These are phyloP conservation scores for Tinea semifulvella DNA, from an alignment of 2,888 invertebrate genomes.

Conservation along the genomic window DNA sequence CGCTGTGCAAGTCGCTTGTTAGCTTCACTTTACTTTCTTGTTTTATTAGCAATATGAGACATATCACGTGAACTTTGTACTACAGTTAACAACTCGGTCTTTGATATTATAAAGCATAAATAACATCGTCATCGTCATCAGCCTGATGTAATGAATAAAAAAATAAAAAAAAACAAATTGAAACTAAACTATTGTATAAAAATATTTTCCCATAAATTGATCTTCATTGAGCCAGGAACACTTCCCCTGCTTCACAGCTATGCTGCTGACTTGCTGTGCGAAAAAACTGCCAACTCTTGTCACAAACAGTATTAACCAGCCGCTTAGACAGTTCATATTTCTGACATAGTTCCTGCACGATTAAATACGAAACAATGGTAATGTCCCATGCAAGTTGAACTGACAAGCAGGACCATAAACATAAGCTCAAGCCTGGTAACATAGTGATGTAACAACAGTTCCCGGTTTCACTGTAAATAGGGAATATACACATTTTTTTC, in stretches of 20 bases:
- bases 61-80: neutral
- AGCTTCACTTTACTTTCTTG: constrained; percentile 9
- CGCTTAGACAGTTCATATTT: too few relatives aligned
- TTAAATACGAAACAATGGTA: neutral
- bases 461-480: too few relatives aligned
- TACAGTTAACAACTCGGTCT: constrained; percentile 2
- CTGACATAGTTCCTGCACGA: too few relatives aligned
- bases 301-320: too few relatives aligned
- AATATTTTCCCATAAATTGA: neutral
- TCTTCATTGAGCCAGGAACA: too few relatives aligned
- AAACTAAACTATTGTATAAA: neutral
- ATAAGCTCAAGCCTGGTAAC: neutral
- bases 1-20: constrained; percentile 4
- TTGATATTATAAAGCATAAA: neutral
- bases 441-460: constrained; percentile 6
- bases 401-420: constrained; percentile 6
- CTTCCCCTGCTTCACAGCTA: too few relatives aligned
- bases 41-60: constrained; percentile 10
- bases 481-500: too few relatives aligned
- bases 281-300: too few relatives aligned
- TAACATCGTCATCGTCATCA: too few relatives aligned
- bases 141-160: too few relatives aligned
- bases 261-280: too few relatives aligned
- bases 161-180: neutral
- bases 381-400: constrained; percentile 4